A percentile compares a stretch with the other conserved stretches of the same genome.
Conservation (phyloP, 2,888 invertebrate species). For the Cantharis rustica region DNA sequence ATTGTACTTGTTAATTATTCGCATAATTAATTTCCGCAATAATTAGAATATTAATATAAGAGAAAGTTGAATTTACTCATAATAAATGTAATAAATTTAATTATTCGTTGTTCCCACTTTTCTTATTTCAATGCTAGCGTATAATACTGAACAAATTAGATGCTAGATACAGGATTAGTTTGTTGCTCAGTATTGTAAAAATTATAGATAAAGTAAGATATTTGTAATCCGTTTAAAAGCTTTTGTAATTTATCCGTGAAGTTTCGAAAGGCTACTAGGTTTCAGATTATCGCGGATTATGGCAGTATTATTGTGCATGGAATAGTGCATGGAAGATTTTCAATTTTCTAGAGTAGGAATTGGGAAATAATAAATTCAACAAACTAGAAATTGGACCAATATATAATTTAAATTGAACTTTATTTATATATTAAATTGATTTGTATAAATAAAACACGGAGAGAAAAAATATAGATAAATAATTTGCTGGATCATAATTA, state of each 20-base stretch:
- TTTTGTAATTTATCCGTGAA: not conserved
- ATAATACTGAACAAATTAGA: not conserved
- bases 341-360: too few relatives aligned
- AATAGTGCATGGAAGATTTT: not conserved
- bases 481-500: too few relatives aligned
- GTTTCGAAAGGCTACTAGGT: not conserved
- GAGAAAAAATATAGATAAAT: too few relatives aligned
- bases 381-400: too few relatives aligned
- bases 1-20: not conserved
- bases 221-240: not conserved
- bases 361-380: too few relatives aligned
- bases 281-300: not conserved
- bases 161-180: not conserved
- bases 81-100: not conserved
- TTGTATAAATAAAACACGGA: too few relatives aligned
- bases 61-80: not conserved
- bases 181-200: not conserved
- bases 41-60: not conserved
- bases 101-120: not conserved
- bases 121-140: not conserved
- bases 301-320: not conserved
- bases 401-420: too few relatives aligned
- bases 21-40: not conserved
- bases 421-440: too few relatives aligned
- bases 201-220: not conserved